Evolutionary conservation across 2,113 vertebrate species (phyloP).

Genomic region (Channa argus): DNA sequence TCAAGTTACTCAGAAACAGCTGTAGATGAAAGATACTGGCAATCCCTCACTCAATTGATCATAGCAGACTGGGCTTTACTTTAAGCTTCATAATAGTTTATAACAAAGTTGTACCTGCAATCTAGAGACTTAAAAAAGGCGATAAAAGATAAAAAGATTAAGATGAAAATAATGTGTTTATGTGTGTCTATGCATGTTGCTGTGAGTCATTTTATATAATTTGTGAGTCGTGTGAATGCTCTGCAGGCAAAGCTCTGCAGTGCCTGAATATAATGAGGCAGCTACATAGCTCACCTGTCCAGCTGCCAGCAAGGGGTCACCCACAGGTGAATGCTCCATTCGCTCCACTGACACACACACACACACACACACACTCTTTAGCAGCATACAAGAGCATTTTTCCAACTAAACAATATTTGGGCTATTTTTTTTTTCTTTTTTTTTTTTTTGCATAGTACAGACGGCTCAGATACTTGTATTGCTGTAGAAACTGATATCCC

Average conservation of each 20-base stretch:
- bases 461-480: neutral
- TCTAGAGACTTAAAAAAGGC: too few relatives aligned
- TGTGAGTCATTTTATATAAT: conserved; percentile 40
- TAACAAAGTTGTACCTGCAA: too few relatives aligned
- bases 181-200: conserved; percentile 31
- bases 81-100: neutral
- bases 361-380: neutral
- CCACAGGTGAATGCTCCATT: conserved; percentile 46
- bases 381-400: too few relatives aligned
- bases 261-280: conserved; percentile 69
- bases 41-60: conserved; percentile 1
- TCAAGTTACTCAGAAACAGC: conserved; percentile 18
- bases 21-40: neutral
- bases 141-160: neutral
- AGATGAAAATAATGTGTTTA: conserved; percentile 9
- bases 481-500: neutral
- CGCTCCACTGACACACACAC: conserved; percentile 33
- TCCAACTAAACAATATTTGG: too few relatives aligned
- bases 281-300: conserved; percentile 54
- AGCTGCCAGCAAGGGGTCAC: conserved; percentile 64
- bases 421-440: too few relatives aligned
- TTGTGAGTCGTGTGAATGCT: conserved; percentile 17
- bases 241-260: conserved; percentile 32
- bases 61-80: neutral
- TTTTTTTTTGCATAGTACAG: neutral